Evolutionary conservation across 23 tunicate genomes (phyloP), one percentile per base, ranked within the genome.

Genomic region (Halocynthia roretzi): DNA sequence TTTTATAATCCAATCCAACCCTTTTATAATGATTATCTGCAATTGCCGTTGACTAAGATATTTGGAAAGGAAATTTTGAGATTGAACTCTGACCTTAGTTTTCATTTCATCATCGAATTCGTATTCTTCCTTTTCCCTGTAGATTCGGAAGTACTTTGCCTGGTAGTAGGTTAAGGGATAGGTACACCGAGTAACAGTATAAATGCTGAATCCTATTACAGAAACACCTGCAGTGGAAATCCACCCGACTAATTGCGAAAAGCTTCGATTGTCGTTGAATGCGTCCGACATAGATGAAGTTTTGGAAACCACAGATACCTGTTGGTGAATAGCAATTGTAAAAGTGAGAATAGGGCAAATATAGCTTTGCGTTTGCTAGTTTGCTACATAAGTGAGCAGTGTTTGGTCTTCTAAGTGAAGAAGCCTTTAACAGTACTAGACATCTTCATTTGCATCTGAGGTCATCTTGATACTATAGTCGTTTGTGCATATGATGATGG

Each of bases 121-220:
- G 7, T 66, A 66, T 53, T 80, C 85, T 68, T 86, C 91, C 8
- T 84, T 51, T 15, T 8, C 20, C 53, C 79, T 80, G 71, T 77
- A 75, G 9, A 60, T 19, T 57, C 68, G 58, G 75, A 75, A 81
- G 31, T 81, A 86, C 53, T 86, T 76, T 49, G 80, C 85, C 66
- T 86, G 91, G 53, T 80, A 86, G 61, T 81, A 86, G 18, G 91
- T 86, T 22, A 86, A 80, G 7, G 91, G 91, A 49, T 75, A 81
- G 50, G 22, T 53, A 54, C 80, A 86, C 9, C 70, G 77, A n/a
- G 57, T 15, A 5, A 70, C 12, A 10, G 77, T 54, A 72, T 80
- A 86, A 19, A 31, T 52, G 31, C 69, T 50, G 50, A 86, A 52
- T 0, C 91, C 91, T 8, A 69, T 63, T 10, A 86, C 9, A 12